Evolutionary conservation across 2,113 vertebrate species (phyloP).

Genomic region (Damaliscus lunatus): DNA sequence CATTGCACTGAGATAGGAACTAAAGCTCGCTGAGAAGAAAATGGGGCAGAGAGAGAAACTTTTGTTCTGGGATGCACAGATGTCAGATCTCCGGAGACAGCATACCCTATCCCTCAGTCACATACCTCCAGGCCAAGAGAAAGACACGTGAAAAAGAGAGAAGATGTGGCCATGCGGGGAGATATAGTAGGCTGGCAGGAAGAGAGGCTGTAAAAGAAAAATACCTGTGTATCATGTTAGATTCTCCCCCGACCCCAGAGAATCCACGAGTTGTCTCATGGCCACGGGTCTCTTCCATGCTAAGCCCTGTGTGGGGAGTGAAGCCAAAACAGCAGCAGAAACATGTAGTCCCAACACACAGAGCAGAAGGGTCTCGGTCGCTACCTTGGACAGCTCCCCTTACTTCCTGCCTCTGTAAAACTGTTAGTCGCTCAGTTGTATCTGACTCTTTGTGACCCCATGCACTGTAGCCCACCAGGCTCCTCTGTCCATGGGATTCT

Average conservation of each 20-base stretch:
- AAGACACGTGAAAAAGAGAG: not conserved
- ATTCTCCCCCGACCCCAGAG: not conserved
- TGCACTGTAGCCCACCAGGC: not conserved
- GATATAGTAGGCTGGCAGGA: not conserved
- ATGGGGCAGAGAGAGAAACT: not conserved
- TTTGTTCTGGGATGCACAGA: not conserved
- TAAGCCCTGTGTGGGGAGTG: not conserved
- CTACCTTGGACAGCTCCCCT: not conserved
- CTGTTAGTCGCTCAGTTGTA: rapidly evolving
- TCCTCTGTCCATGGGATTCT: not conserved
- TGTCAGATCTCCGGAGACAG: not conserved
- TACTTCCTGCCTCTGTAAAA: not conserved
- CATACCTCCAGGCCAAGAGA: not conserved
- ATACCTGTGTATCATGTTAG: not conserved
- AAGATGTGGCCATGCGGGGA: rapidly evolving
- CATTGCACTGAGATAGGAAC: not conserved
- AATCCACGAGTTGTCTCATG: not conserved
- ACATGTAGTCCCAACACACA: not conserved
- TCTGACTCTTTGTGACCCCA: not conserved
- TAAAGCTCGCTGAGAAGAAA: not conserved
- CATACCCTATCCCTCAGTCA: rapidly evolving
- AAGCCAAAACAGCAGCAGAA: not conserved
- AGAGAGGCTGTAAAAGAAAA: not conserved
- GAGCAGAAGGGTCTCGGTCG: not conserved
- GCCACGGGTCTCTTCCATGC: not conserved